Evolutionary conservation across 2,888 invertebrate genomes (phyloP).

Genomic region (Cheilosia soror): DNA sequence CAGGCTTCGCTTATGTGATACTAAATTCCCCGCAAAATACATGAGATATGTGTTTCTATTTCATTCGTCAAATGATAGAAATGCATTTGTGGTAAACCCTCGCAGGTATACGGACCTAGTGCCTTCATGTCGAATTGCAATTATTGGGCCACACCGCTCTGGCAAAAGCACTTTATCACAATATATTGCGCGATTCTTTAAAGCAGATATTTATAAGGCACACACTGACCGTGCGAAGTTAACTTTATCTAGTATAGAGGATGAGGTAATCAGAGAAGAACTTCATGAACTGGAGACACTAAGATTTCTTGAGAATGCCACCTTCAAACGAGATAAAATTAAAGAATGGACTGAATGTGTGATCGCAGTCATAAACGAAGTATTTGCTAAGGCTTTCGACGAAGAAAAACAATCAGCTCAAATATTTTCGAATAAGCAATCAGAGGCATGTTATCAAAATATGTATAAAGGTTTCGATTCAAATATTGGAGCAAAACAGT

Average conservation of each 20-base stretch:
- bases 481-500: neutral
- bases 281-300: neutral
- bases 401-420: neutral
- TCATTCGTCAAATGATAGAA: slow-evolving; percentile 84
- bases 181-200: slow-evolving; percentile 82
- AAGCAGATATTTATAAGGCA: slow-evolving; percentile 82
- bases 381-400: neutral
- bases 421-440: slow-evolving; percentile 9
- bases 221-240: slow-evolving; percentile 20
- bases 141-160: slow-evolving; percentile 86
- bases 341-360: slow-evolving; percentile 49
- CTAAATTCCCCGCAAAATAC: slow-evolving; percentile 86
- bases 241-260: neutral
- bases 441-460: neutral
- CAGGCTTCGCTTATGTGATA: slow-evolving; percentile 84
- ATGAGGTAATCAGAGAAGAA: neutral
- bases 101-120: slow-evolving; percentile 86
- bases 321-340: slow-evolving; percentile 13
- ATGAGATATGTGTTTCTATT: slow-evolving; percentile 87
- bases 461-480: neutral
- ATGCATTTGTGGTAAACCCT: slow-evolving; percentile 86
- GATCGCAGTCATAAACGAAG: slow-evolving; percentile 12
- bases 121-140: slow-evolving; percentile 86
- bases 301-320: neutral
- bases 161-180: slow-evolving; percentile 86